Evolutionary conservation across 2,113 vertebrate genomes (phyloP).

Genomic region (Chlamydotis undulata): DNA sequence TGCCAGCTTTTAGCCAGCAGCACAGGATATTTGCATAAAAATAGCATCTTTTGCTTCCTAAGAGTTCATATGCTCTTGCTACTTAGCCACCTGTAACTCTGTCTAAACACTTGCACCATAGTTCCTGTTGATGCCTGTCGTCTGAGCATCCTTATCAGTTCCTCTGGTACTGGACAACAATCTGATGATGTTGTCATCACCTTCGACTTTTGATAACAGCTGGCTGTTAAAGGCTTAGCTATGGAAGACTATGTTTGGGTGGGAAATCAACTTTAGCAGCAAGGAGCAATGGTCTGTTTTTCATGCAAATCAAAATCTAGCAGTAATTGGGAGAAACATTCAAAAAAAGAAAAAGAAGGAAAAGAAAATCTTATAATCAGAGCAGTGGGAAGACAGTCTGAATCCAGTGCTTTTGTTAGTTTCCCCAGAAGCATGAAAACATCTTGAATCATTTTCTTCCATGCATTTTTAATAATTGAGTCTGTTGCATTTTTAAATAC

Average conservation of each 20-base stretch:
- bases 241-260: neutral
- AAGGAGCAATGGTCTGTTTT: neutral
- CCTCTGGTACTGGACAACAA: neutral
- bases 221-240: neutral
- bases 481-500: slow-evolving; percentile 28
- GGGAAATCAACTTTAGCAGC: neutral
- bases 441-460: slow-evolving; percentile 9
- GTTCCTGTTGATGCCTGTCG: neutral
- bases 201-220: neutral
- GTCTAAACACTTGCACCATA: neutral
- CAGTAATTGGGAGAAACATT: neutral
- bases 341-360: neutral
- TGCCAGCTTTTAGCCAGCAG: neutral
- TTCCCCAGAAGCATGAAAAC: neutral
- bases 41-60: neutral
- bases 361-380: neutral
- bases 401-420: neutral
- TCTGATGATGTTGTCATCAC: neutral
- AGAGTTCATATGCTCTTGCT: neutral
- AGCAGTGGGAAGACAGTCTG: neutral
- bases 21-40: neutral
- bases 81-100: neutral
- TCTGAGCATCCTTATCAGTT: neutral
- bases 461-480: slow-evolving; percentile 32
- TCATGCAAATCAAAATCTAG: neutral